Evolutionary conservation across 2,113 vertebrate species (phyloP), one percentile per base, ranked within the genome.

Genomic region (Bettongia penicillata): DNA sequence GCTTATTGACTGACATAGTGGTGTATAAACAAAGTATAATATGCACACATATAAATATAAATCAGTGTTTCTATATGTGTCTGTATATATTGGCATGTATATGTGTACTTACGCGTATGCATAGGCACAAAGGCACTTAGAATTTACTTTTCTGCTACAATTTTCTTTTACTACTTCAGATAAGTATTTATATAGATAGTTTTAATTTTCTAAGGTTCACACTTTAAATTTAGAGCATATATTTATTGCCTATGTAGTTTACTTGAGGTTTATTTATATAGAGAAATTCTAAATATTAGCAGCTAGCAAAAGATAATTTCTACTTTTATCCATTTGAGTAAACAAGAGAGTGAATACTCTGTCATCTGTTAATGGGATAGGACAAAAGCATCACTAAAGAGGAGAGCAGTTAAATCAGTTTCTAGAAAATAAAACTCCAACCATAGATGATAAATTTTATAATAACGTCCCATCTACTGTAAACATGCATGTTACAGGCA

Each of bases 401-500:
- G n/a, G 6, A 55, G 51, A 97, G 53, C 24, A 95, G 93, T 97
- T 97, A 94, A 97, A 97, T 97, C 90, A 97, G 37, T 94, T 96
- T 95, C 49, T 95, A 94, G 97, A 95, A 97, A 97, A 93, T 91
- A 93, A 98, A 19, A 31, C 47, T 96, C 53, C 89, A 77, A 77
- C 50, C 93, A 12, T 89, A 93, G 93, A 93, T 95, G 93, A 97
- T 95, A 96, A 91, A 97, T 98, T 97, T 95, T 95, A 51, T 95
- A 97, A 95, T 95, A 97, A 97, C 97, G 94, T 77, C 90, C 61
- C 49, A 94, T 97, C 93, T 97, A 96, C 91, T 97, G 95, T 98
- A 99, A 99, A 98, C 96, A 98, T 50, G 14, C 97, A 51, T 98
- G 96, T 94, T 96, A 93, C 92, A 98, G 96, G 23, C 91, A 94